These are phyloP conservation scores for Germaria angustata DNA, from an alignment of 2,888 invertebrate genomes.

Conservation along the genomic window DNA sequence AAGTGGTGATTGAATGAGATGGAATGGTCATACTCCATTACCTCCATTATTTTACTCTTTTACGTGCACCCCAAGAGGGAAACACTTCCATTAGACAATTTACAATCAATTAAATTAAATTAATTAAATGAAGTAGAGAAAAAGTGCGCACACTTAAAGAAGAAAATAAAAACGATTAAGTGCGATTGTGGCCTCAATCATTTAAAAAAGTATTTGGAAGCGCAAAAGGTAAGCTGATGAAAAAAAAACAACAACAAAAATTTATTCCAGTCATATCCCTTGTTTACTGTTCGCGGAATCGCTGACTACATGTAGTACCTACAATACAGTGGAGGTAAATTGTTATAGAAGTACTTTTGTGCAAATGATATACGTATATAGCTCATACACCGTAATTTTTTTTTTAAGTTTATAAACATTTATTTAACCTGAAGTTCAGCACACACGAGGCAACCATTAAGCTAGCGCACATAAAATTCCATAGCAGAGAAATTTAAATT, in stretches of 20 bases:
- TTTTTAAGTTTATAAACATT: no score
- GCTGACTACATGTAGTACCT: neutral
- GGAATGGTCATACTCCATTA: conserved; percentile 40
- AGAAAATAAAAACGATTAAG: conserved; percentile 27
- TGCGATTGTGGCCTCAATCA: conserved; percentile 13
- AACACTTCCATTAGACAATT: conserved; percentile 48
- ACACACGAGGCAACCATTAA: neutral
- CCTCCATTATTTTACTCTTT: conserved; percentile 7
- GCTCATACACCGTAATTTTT: no score
- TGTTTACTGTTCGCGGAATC: neutral
- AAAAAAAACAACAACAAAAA: conserved; percentile 7
- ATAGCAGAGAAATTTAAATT: no score
- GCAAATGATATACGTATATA: neutral
- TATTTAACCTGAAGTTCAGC: no score
- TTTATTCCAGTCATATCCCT: conserved; percentile 11
- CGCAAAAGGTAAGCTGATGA: conserved; percentile 13
- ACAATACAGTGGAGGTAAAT: neutral
- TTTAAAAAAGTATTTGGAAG: neutral
- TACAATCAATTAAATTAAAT: conserved; percentile 66
- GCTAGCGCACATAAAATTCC: neutral
- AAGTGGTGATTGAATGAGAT: conserved; percentile 51
- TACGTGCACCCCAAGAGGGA: conserved; percentile 35
- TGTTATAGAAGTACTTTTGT: neutral
- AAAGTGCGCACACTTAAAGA: neutral
- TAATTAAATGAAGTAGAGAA: conserved; percentile 52